Conservation (phyloP, 2,797 vertebrate genomes). For the Periophthalmus magnuspinnatus region DNA sequence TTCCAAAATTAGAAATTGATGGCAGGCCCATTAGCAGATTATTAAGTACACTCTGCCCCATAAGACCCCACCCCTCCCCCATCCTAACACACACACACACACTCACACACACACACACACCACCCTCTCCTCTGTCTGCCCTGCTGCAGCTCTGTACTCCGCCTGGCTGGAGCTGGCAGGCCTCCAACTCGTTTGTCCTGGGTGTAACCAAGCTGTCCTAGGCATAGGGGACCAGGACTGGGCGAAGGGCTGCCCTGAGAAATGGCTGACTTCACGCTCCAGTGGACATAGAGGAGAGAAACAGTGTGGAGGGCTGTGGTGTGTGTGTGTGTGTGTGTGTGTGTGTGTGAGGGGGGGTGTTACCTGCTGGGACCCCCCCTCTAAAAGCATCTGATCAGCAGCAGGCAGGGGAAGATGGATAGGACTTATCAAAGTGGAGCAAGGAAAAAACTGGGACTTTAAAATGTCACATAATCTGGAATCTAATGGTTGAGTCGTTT, state of each 20-base stretch:
- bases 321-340: too few relatives aligned
- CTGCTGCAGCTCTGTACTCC: conserved; percentile 28
- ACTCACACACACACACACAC: too few relatives aligned
- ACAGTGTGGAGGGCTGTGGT: conserved; percentile 6
- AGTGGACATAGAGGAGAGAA: conserved; percentile 28
- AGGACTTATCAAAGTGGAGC: conserved; percentile 12
- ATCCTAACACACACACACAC: background rate
- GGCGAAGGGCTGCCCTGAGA: conserved; percentile 39
- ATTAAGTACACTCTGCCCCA: conserved; percentile 63
- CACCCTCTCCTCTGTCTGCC: conserved; percentile 31
- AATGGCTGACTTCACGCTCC: conserved; percentile 59
- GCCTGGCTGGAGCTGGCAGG: conserved; percentile 46
- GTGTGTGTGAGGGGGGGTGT: too few relatives aligned
- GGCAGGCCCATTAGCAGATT: conserved; percentile 70
- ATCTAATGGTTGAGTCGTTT: background rate
- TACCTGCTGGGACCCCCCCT: conserved; percentile 60
- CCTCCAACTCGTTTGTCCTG: conserved; percentile 68
- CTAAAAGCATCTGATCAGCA: conserved; percentile 65
- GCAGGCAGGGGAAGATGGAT: conserved; percentile 41
- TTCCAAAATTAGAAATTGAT: conserved; percentile 67
- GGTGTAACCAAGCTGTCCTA: conserved; percentile 70
- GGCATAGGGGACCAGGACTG: conserved; percentile 10
- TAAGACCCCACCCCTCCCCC: conserved; percentile 26
- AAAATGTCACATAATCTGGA: background rate
- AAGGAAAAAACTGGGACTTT: conserved; percentile 20